Evolutionary conservation across 1,140 invertebrate genomes (phyloP).

Genomic region (Uloborus diversus): DNA sequence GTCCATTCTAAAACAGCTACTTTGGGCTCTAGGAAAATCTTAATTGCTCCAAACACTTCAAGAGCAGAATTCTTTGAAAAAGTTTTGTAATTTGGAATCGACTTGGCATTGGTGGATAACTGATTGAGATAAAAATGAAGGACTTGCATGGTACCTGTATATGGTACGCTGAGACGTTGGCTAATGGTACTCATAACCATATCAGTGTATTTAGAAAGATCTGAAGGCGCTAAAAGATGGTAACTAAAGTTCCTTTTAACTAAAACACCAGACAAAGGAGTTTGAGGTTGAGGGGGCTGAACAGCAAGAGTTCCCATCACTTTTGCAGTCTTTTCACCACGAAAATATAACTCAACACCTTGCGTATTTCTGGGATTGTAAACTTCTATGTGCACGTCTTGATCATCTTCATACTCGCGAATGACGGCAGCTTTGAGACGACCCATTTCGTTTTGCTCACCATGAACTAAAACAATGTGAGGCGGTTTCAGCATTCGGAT

Average conservation of each 20-base stretch:
- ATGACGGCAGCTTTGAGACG: slow-evolving; percentile 92
- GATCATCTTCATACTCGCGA: slow-evolving; percentile 92
- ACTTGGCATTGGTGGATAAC: slow-evolving; percentile 81
- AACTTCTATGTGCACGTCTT: slow-evolving; percentile 86
- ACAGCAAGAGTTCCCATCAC: slow-evolving; percentile 92
- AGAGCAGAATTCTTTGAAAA: slow-evolving; percentile 73
- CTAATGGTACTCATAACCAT: slow-evolving; percentile 91
- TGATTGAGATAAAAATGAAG: slow-evolving; percentile 86
- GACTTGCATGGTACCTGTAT: slow-evolving; percentile 78
- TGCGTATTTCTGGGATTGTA: slow-evolving; percentile 98
- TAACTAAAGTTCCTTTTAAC: slow-evolving; percentile 99
- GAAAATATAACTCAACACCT: slow-evolving; percentile 89
- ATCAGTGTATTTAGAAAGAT: slow-evolving; percentile 96
- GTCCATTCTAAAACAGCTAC: slow-evolving; percentile 91
- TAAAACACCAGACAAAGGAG: slow-evolving; percentile 88
- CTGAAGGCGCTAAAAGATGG: slow-evolving; percentile 89
- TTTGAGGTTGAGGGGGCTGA: slow-evolving; percentile 79
- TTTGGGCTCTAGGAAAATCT: slow-evolving; percentile 83
- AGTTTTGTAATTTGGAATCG: slow-evolving; percentile 73
- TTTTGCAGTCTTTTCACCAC: slow-evolving; percentile 98
- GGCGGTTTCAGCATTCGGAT: slow-evolving; percentile 92
- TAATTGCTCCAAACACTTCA: slow-evolving; percentile 76
- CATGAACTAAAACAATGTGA: slow-evolving; percentile 97
- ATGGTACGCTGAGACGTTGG: slow-evolving; percentile 89
- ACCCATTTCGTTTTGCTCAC: slow-evolving; percentile 99